Conservation (phyloP, 2,797 vertebrate genomes). For the Notolepis coatsorum region DNA sequence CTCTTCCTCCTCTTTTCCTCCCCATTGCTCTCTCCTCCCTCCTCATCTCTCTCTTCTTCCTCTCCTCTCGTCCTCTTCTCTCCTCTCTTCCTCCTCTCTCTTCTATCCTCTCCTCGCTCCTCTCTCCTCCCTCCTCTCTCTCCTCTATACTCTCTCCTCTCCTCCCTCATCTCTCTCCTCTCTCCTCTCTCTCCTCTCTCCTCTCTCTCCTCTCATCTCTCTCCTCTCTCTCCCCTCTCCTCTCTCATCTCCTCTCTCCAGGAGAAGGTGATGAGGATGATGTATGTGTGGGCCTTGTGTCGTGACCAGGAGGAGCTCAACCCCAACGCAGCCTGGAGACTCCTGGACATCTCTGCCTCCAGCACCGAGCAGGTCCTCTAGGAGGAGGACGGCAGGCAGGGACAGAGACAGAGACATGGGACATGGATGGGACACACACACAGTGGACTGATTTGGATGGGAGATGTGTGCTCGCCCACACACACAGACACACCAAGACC, state of each 20-base stretch:
- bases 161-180: too few species aligned
- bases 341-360: slow-evolving; percentile 94
- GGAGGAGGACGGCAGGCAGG: slow-evolving; percentile 2
- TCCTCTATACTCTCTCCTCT: background rate
- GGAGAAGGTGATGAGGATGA: slow-evolving; percentile 95
- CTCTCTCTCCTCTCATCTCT: slow-evolving; percentile 20
- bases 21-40: too few species aligned
- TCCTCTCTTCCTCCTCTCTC: background rate
- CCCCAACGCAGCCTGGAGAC: slow-evolving; percentile 93
- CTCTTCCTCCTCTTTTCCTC: too few species aligned
- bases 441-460: slow-evolving; percentile 12
- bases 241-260: slow-evolving; percentile 50
- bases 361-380: slow-evolving; percentile 90
- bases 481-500: slow-evolving; percentile 6
- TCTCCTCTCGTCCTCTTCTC: too few species aligned
- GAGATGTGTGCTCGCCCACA: too few species aligned
- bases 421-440: slow-evolving; percentile 31
- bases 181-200: background rate
- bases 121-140: background rate
- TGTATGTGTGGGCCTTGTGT: slow-evolving; percentile 96
- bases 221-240: background rate
- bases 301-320: slow-evolving; percentile 96
- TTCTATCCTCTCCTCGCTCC: slow-evolving; percentile 19
- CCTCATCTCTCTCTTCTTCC: too few species aligned
- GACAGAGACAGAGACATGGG: slow-evolving; percentile 12